Percentiles rank a stretch among this genome's conserved stretches.
Evolutionary conservation across 30 jellyfish, hydroid and myxozoan species (phyloP).

Genomic region (Nemopilema nomurai): DNA sequence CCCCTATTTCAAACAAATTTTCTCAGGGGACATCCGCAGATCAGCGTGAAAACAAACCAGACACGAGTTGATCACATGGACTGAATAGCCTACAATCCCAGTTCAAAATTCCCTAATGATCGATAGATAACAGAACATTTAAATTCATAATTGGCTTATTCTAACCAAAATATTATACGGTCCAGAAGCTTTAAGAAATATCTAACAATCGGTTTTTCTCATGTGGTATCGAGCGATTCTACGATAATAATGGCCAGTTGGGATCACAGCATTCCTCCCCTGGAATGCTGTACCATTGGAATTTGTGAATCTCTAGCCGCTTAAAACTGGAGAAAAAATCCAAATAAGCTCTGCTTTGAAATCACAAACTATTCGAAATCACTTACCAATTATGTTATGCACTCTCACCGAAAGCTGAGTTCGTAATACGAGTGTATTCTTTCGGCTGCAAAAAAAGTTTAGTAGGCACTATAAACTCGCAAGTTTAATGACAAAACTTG

Average conservation of each 20-base stretch:
- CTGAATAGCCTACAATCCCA: neutral
- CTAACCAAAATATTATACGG: neutral
- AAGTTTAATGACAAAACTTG: too few relatives aligned
- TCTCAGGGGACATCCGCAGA: neutral
- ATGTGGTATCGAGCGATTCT: slow-evolving; percentile 17
- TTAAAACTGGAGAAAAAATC: neutral
- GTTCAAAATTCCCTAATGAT: neutral
- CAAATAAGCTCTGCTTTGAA: neutral
- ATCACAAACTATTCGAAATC: neutral
- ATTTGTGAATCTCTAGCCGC: slow-evolving; percentile 2
- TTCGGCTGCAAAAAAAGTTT: slow-evolving; percentile 80
- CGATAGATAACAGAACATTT: slow-evolving; percentile 8
- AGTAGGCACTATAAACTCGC: neutral
- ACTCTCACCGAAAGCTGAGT: slow-evolving; percentile 98
- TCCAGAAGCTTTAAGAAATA: neutral
- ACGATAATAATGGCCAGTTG: slow-evolving; percentile 27
- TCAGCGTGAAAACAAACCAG: neutral
- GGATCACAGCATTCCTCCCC: slow-evolving; percentile 44
- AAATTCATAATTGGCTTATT: slow-evolving; percentile 15
- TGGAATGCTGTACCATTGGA: slow-evolving; percentile 3
- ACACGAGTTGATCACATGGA: neutral
- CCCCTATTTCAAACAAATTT: neutral
- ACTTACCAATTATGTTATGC: slow-evolving; percentile 94
- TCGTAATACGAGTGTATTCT: slow-evolving; percentile 87
- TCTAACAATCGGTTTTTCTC: slow-evolving; percentile 28